phyloP scores from a whole-genome alignment of 2,797 vertebrate genomes.

The Phataginus tetradactyla region DNA sequence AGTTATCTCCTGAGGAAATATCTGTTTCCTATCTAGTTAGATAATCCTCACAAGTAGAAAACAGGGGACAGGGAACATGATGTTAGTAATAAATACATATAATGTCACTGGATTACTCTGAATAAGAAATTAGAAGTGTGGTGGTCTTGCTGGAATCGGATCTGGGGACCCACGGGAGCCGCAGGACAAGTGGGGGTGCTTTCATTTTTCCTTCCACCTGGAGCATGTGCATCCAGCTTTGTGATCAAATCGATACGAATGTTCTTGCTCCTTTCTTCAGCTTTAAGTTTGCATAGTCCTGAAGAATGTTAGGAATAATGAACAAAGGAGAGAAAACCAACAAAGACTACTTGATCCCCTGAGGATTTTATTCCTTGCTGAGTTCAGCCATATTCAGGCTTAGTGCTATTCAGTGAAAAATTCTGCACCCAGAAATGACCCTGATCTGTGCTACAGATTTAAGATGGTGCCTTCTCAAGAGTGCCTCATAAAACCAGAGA shows the following conservation, averaged over 20 bases:
- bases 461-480: neutral
- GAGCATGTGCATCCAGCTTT: neutral
- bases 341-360: neutral
- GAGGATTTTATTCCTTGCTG: neutral
- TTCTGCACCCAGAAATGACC: neutral
- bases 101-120: rapidly evolving
- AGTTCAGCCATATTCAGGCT: neutral
- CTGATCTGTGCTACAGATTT: neutral
- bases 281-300: neutral
- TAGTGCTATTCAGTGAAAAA: neutral
- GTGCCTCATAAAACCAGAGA: neutral
- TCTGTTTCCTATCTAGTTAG: neutral
- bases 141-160: too few species aligned
- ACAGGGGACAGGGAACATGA: too few species aligned
- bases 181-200: too few species aligned
- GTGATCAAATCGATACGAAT: neutral
- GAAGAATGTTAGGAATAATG: neutral
- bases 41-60: neutral
- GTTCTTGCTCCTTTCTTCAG: neutral
- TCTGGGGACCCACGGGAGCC: rapidly evolving
- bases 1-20: neutral
- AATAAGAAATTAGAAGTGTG: neutral
- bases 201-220: too few species aligned
- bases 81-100: neutral
- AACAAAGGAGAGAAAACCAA: neutral